A percentile compares a stretch with the other conserved stretches of the same genome.
Conservation (phyloP, 2,888 invertebrate genomes). For the Oscheius sp. region DNA sequence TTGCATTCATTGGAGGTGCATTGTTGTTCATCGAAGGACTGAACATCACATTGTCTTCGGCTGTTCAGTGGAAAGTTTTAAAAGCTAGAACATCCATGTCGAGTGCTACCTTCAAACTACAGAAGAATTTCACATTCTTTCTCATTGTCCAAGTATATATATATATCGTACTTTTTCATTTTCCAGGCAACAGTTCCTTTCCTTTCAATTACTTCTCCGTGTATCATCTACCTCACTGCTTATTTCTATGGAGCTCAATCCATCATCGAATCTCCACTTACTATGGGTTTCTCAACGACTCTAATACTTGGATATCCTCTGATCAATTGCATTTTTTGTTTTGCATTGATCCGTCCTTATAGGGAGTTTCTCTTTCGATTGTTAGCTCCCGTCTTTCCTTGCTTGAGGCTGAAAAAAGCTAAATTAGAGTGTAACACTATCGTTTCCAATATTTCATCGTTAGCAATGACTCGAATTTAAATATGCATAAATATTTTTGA, state of each 20-base stretch:
- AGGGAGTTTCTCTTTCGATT: background rate
- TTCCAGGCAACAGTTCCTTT: background rate
- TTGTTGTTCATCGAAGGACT: constrained; percentile 1
- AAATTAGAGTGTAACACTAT: too few species aligned
- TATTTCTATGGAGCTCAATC: background rate
- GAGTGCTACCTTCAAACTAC: background rate
- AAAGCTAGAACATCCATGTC: background rate
- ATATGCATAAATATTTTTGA: too few species aligned
- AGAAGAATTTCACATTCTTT: background rate
- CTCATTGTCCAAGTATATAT: background rate
- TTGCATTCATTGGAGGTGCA: background rate
- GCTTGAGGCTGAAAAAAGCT: too few species aligned
- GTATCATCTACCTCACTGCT: background rate
- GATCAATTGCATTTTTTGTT: background rate
- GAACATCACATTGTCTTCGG: background rate
- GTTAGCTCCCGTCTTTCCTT: too few species aligned
- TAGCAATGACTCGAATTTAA: too few species aligned
- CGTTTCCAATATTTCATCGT: too few species aligned
- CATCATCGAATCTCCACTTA: background rate
- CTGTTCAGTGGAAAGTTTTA: background rate
- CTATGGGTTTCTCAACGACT: background rate
- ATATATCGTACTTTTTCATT: too few species aligned
- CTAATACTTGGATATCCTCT: background rate
- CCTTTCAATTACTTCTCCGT: background rate
- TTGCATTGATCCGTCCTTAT: background rate